Evolutionary conservation across 2,888 invertebrate genomes (phyloP).

Genomic region (Isoperla grammatica): DNA sequence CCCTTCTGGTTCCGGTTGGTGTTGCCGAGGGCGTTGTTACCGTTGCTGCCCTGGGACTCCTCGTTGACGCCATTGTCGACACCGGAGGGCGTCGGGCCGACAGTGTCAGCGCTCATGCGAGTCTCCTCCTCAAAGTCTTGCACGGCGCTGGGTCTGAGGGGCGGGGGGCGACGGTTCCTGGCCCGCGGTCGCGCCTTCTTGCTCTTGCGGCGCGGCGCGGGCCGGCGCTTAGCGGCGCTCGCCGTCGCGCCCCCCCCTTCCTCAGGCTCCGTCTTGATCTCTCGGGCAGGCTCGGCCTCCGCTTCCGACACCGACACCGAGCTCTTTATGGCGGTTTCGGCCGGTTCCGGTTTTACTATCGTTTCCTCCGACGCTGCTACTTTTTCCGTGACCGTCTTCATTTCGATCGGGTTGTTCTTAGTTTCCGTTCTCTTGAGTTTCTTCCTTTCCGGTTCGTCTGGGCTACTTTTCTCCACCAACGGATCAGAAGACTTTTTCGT

Average conservation of each 20-base stretch:
- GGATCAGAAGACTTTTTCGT: too few species aligned
- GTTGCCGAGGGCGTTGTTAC: slow-evolving; percentile 52
- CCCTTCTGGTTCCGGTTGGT: slow-evolving; percentile 7
- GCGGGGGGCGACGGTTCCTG: background rate
- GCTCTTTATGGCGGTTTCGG: too few species aligned
- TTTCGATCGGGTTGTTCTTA: too few species aligned
- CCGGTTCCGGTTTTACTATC: too few species aligned
- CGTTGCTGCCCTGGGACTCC: slow-evolving; percentile 77
- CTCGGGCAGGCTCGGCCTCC: slow-evolving; percentile 39
- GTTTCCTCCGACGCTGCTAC: too few species aligned
- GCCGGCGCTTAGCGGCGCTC: background rate
- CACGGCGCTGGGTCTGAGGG: slow-evolving; percentile 34
- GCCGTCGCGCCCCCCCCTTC: background rate
- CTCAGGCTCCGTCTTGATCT: slow-evolving; percentile 38
- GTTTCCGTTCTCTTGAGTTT: too few species aligned
- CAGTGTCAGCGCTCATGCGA: slow-evolving; percentile 45
- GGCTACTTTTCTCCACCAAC: too few species aligned
- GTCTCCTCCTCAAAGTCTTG: slow-evolving; percentile 51
- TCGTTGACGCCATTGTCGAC: slow-evolving; percentile 45
- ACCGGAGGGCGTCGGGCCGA: slow-evolving; percentile 14
- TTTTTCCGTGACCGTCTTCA: slow-evolving; percentile 5
- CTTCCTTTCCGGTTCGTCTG: too few species aligned
- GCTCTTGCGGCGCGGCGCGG: background rate
- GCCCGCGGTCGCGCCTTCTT: background rate
- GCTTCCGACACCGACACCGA: slow-evolving; percentile 21